These are phyloP conservation scores for Ptilodon capucinus DNA, from an alignment of 2,888 invertebrate genomes.

Conservation along the genomic window DNA sequence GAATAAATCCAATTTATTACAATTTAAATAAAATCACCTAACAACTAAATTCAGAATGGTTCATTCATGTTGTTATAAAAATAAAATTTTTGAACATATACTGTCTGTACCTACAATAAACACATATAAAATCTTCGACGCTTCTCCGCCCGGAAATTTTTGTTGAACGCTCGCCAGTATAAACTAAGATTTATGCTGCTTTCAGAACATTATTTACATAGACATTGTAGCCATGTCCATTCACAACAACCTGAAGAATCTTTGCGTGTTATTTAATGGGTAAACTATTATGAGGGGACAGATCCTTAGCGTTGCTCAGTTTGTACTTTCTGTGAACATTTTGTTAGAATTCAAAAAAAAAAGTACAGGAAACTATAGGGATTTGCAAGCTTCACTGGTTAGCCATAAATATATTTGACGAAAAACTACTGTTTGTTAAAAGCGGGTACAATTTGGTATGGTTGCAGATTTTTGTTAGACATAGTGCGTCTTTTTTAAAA, in stretches of 20 bases:
- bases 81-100: not conserved
- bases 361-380: not conserved
- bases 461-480: too few species aligned
- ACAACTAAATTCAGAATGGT: too few species aligned
- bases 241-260: not conserved
- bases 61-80: too few species aligned
- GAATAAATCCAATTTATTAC: too few species aligned
- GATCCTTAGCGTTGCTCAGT: not conserved
- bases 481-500: too few species aligned
- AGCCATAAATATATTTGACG: not conserved
- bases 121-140: too few species aligned
- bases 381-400: not conserved
- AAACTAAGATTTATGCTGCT: constrained; percentile 16
- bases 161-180: not conserved
- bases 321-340: not conserved
- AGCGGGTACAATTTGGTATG: too few species aligned
- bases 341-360: not conserved
- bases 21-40: too few species aligned
- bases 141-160: not conserved
- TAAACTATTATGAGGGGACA: not conserved
- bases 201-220: constrained; percentile 16
- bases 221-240: constrained; percentile 27
- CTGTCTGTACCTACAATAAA: too few species aligned
- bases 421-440: too few species aligned
- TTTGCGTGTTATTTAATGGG: constrained; percentile 7